Percentiles rank a stretch among this genome's conserved stretches.
phyloP scores from a whole-genome alignment of 2,113 vertebrate genomes.

The Tyto alba region DNA sequence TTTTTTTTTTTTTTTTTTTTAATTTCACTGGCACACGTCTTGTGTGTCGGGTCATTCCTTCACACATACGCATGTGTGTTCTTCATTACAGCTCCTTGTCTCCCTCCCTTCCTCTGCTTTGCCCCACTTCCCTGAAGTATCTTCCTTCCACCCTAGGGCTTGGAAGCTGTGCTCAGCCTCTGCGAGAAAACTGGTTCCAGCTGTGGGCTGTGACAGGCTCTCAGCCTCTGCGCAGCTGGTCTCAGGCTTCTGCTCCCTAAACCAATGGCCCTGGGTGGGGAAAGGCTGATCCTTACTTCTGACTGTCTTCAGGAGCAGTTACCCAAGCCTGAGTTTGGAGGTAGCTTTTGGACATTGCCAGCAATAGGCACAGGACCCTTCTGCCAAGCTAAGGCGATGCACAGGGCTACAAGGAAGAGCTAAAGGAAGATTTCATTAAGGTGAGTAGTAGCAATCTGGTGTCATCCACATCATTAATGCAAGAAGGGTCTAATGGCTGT shows the following conservation, averaged over 20 bases:
- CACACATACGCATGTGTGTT: background rate
- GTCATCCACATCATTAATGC: background rate
- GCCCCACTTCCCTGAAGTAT: background rate
- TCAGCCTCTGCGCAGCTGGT: background rate
- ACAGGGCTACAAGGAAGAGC: background rate
- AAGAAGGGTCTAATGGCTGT: background rate
- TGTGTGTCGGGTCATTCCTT: background rate
- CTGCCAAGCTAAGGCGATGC: background rate
- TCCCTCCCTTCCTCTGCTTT: background rate
- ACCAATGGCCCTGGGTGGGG: background rate
- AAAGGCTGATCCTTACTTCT: background rate
- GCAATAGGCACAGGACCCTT: background rate
- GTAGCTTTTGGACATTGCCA: background rate
- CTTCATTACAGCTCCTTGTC: conserved; percentile 14
- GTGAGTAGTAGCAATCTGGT: background rate
- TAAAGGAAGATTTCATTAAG: background rate
- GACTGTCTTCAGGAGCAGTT: background rate
- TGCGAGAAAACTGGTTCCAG: conserved; percentile 51
- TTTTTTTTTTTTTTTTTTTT: background rate
- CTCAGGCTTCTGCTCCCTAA: background rate
- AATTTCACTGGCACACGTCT: background rate
- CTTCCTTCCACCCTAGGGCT: background rate
- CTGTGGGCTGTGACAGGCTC: conserved; percentile 14
- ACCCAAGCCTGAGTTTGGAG: background rate
- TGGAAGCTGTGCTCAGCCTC: background rate